These are phyloP conservation scores for Chorisops tibialis DNA, from an alignment of 2,888 invertebrate genomes.

Conservation along the genomic window DNA sequence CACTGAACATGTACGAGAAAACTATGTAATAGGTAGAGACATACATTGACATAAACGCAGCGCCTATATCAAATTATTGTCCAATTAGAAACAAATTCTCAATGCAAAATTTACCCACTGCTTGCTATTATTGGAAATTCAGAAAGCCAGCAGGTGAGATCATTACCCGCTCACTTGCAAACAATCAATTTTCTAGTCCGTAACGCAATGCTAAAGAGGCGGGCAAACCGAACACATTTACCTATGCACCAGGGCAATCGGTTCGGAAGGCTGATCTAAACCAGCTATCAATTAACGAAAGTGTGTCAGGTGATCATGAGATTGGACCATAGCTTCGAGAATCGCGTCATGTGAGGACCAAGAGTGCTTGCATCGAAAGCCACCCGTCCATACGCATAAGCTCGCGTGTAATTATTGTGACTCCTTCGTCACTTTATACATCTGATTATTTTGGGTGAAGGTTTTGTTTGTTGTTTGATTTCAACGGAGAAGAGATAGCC, in stretches of 20 bases:
- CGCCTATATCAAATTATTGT: neutral
- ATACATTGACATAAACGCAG: too few species aligned
- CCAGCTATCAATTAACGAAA: constrained; percentile 3
- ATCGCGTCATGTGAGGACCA: neutral
- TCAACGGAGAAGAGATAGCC: too few species aligned
- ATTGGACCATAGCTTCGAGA: neutral
- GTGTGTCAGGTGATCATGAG: neutral
- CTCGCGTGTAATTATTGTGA: too few species aligned
- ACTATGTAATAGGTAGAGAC: too few species aligned
- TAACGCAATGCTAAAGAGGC: constrained; percentile 6
- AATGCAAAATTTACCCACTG: neutral
- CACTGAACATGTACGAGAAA: too few species aligned
- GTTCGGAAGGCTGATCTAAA: neutral
- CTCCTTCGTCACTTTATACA: too few species aligned
- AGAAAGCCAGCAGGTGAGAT: neutral
- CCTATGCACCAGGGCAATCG: neutral
- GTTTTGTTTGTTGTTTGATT: too few species aligned
- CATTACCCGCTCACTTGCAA: constrained; percentile 5
- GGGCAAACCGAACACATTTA: neutral
- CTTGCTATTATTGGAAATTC: neutral
- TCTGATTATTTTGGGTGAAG: too few species aligned
- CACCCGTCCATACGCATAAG: too few species aligned
- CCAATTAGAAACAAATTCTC: constrained; percentile 3
- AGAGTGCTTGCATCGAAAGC: too few species aligned
- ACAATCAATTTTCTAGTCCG: neutral